Conservation (phyloP, 1,140 invertebrate species). For the Bombus pyrosoma region DNA sequence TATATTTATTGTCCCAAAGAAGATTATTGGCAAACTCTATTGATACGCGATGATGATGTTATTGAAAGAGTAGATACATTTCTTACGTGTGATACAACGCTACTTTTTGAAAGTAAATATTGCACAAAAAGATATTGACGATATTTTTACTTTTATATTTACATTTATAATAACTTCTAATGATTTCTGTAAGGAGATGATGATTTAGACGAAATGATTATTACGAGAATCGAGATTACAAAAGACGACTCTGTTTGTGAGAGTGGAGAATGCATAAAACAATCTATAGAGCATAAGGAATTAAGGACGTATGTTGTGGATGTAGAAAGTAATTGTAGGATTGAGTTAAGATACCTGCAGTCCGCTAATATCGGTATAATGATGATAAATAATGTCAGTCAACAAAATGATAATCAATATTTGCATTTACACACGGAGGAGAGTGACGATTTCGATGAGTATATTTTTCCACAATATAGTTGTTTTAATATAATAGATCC, state of each 20-base stretch:
- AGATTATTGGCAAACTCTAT: constrained; percentile 10
- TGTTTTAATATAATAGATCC: constrained; percentile 63
- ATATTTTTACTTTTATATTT: neutral
- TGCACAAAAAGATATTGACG: no score
- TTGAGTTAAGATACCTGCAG: neutral
- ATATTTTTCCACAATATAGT: constrained; percentile 15
- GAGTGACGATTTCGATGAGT: neutral
- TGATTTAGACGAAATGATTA: neutral
- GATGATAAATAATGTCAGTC: neutral
- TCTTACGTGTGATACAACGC: neutral
- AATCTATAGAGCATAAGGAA: neutral
- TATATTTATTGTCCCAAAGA: neutral
- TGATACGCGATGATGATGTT: neutral
- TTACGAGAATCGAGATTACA: neutral
- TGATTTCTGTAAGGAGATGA: neutral
- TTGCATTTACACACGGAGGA: constrained; percentile 1
- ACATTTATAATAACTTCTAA: neutral
- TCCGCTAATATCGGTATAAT: neutral
- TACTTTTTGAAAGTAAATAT: constrained; percentile 26
- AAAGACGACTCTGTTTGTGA: neutral
- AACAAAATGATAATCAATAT: constrained; percentile 7
- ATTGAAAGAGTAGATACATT: neutral
- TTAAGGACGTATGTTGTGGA: neutral
- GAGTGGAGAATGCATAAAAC: neutral
- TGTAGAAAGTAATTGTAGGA: neutral